Evolutionary conservation across 2,888 invertebrate species (phyloP).

Genomic region (Vanessa cardui): DNA sequence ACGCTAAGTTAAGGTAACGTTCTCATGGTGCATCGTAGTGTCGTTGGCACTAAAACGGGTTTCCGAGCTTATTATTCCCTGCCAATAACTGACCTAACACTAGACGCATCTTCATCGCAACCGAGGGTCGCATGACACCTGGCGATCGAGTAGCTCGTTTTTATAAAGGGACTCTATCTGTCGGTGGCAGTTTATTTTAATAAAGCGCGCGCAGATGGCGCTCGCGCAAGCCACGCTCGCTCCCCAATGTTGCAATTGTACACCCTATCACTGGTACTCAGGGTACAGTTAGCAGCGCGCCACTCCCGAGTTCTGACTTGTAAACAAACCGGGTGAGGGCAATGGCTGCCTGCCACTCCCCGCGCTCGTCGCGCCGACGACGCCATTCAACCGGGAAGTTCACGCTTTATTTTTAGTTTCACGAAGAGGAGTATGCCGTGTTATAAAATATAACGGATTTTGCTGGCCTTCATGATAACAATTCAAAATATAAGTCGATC

Average conservation of each 20-base stretch:
- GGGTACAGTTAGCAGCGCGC: slow-evolving; percentile 62
- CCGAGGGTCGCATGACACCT: slow-evolving; percentile 66
- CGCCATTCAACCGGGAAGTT: slow-evolving; percentile 83
- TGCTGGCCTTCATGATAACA: slow-evolving; percentile 19
- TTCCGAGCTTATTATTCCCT: slow-evolving; percentile 55
- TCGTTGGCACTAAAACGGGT: slow-evolving; percentile 63
- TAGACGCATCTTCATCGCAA: slow-evolving; percentile 60
- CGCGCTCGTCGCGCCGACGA: slow-evolving; percentile 65
- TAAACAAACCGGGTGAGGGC: slow-evolving; percentile 82
- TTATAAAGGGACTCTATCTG: slow-evolving; percentile 63
- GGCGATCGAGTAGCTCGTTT: slow-evolving; percentile 61
- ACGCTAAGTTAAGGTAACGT: slow-evolving; percentile 52
- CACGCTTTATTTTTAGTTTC: slow-evolving; percentile 80
- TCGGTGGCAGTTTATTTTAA: slow-evolving; percentile 77
- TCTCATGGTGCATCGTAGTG: slow-evolving; percentile 51
- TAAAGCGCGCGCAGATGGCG: slow-evolving; percentile 77
- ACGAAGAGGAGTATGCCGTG: slow-evolving; percentile 60
- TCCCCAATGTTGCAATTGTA: slow-evolving; percentile 51
- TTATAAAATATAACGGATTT: slow-evolving; percentile 46
- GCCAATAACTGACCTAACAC: slow-evolving; percentile 74
- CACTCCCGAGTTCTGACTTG: slow-evolving; percentile 61
- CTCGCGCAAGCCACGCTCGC: slow-evolving; percentile 55
- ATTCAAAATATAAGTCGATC: slow-evolving; percentile 14
- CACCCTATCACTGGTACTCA: slow-evolving; percentile 60
- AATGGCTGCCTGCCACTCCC: slow-evolving; percentile 79